Evolutionary conservation across 2,797 vertebrate genomes (phyloP).

Genomic region (Lepilemur septentrionalis): DNA sequence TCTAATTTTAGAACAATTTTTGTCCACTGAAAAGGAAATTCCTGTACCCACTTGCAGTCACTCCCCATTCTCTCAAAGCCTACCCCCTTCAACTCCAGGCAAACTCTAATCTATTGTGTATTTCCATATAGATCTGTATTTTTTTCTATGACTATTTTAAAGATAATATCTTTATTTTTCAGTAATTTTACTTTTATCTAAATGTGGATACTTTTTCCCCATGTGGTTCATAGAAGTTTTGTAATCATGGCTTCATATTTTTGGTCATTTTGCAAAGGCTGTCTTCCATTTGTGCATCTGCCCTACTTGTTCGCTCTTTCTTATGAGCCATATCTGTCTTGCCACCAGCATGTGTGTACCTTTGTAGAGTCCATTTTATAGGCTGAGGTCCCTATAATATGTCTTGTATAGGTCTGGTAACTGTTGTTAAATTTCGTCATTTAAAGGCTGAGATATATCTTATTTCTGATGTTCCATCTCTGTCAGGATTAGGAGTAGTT

Average conservation of each 20-base stretch:
- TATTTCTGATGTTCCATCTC: neutral
- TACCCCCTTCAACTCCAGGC: neutral
- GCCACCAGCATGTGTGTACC: neutral
- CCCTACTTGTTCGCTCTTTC: neutral
- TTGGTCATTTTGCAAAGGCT: neutral
- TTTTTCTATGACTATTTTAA: neutral
- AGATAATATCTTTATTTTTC: neutral
- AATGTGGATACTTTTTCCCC: neutral
- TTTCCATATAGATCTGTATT: neutral
- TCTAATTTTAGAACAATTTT: neutral
- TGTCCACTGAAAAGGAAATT: neutral
- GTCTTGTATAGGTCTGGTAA: neutral
- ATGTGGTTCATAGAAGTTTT: neutral
- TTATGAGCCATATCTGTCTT: neutral
- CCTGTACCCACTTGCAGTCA: neutral
- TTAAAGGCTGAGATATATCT: neutral
- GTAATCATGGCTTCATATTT: neutral
- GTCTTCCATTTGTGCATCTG: neutral
- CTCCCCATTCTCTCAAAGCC: accelerated
- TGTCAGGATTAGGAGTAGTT: neutral
- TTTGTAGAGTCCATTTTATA: neutral
- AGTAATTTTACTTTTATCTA: neutral
- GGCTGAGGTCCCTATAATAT: no score
- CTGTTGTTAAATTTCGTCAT: neutral
- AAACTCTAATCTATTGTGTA: neutral